These are phyloP conservation scores for Paramuricea clavata DNA, from an alignment of 92 coral and sea anemone species.

Conservation along the genomic window DNA sequence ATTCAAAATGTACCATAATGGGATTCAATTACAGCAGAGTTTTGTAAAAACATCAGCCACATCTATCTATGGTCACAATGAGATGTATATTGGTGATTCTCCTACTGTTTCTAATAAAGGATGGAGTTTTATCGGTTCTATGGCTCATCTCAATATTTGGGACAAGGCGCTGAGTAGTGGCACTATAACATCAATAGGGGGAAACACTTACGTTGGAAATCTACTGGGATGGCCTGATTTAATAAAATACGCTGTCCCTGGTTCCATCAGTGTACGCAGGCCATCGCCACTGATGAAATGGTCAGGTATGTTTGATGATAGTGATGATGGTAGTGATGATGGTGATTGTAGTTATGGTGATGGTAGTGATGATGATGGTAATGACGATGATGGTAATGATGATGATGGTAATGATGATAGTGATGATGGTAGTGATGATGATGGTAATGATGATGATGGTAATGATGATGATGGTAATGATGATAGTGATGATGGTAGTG, in stretches of 20 bases:
- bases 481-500: too few relatives aligned
- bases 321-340: neutral
- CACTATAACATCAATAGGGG: neutral
- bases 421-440: too few relatives aligned
- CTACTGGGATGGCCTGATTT: constrained; percentile 22
- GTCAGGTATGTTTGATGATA: constrained; percentile 25
- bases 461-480: too few relatives aligned
- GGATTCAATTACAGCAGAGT: neutral
- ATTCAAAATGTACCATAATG: neutral
- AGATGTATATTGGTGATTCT: neutral
- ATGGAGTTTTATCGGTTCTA: neutral
- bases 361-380: neutral
- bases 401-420: too few relatives aligned
- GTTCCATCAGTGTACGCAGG: neutral
- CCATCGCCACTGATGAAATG: neutral
- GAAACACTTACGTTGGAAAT: neutral
- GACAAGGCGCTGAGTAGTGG: neutral
- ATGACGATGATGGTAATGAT: too few relatives aligned
- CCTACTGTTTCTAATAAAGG: neutral
- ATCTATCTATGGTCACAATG: neutral
- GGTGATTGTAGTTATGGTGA: neutral
- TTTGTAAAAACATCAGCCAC: too few relatives aligned
- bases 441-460: too few relatives aligned
- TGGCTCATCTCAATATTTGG: constrained; percentile 11
- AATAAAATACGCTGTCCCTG: constrained; percentile 23